Evolutionary conservation across 2,888 invertebrate species (phyloP).

Genomic region (Bibio marci): DNA sequence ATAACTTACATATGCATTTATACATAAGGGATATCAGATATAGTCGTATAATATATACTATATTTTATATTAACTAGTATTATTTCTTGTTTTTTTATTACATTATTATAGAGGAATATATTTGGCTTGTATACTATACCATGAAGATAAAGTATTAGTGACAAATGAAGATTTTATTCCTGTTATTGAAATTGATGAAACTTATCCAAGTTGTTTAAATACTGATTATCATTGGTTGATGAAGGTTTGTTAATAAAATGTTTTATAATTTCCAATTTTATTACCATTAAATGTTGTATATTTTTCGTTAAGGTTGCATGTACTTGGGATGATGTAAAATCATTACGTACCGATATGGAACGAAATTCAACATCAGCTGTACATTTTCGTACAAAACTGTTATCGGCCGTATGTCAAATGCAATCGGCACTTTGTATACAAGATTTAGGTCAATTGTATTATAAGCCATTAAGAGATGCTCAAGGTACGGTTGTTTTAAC

Average conservation of each 20-base stretch:
- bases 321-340: conserved; percentile 92
- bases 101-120: conserved; percentile 69
- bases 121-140: conserved; percentile 81
- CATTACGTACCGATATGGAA: conserved; percentile 84
- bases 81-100: conserved; percentile 8
- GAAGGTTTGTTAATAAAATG: conserved; percentile 45
- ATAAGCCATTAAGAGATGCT: conserved; percentile 74
- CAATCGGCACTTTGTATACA: conserved; percentile 78
- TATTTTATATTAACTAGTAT: no score
- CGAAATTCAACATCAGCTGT: conserved; percentile 79
- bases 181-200: conserved; percentile 92
- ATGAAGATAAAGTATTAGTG: conserved; percentile 88
- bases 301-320: conserved; percentile 87
- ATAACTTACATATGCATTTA: no score
- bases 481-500: conserved; percentile 84
- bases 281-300: no score
- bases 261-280: no score
- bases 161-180: conserved; percentile 96
- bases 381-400: conserved; percentile 79
- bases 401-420: conserved; percentile 87
- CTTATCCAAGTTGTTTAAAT: conserved; percentile 79
- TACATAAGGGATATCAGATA: no score
- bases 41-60: no score
- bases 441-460: conserved; percentile 88
- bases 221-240: conserved; percentile 95